Evolutionary conservation across 2,113 vertebrate genomes (phyloP), one percentile per base, ranked within the genome.

Genomic region (Nipponia nippon): DNA sequence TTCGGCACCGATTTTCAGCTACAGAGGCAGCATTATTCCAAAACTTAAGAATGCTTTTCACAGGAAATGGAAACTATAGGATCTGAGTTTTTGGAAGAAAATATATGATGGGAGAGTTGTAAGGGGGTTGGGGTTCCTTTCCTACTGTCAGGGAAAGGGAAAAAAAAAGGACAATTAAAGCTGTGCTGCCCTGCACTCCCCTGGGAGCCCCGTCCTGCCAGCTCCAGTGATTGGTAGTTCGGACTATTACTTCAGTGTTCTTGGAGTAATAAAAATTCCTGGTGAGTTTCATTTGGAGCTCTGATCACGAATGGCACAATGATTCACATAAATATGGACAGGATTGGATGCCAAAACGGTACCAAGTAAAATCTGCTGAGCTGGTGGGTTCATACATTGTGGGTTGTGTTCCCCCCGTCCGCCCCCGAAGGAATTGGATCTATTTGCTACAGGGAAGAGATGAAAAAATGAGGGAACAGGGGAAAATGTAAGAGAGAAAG

Each of bases 241-340:
- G 11, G 79, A 75, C 72, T 90, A 49, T 92, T 96, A 89, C 73
- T 96, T 87, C 75, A 70, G 84, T 90, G 89, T 95, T 97, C 93
- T 49, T 96, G 76, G 90, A 96, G 94, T 67, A 90, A 97, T 97
- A 97, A 97, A 97, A 97, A 96, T 94, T 93, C 91, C 80, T 79
- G 62, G 83, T 93, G 90, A 95, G 91, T 95, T 96, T 96, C 85
- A 83, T 94, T 90, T 89, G 91, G 85, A 94, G 84, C 96, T 80
- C 94, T 92, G 87, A 87, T 96, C 94, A 94, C 23, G 6, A 96
- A 92, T 95, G 93, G 92, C 92, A 93, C 94, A 92, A 58, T 83
- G 89, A 97, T 95, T 96, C 93, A 94, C 79, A 96, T 84, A 94
- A 94, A 87, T 52, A 90, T 9, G 49, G 81, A 62, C 36, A 79